Evolutionary conservation across 2,113 vertebrate species (phyloP).

Genomic region (Brachionichthys hirsutus): DNA sequence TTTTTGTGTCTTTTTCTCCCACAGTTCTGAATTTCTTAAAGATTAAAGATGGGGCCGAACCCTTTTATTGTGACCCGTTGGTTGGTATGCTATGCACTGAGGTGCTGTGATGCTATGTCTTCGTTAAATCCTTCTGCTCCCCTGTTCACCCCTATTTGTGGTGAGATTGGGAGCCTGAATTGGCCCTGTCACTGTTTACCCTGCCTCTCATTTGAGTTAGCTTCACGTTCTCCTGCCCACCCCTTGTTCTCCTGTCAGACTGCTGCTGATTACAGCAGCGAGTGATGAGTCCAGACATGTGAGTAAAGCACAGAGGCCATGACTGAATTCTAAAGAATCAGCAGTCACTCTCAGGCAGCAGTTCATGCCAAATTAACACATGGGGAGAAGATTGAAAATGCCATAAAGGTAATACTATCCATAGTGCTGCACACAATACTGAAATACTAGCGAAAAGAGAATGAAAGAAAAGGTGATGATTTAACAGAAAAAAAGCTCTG

Average conservation of each 20-base stretch:
- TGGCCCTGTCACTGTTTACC: slow-evolving; percentile 71
- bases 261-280: slow-evolving; percentile 62
- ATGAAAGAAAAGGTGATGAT: too few relatives aligned
- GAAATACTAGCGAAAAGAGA: too few relatives aligned
- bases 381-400: too few relatives aligned
- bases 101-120: slow-evolving; percentile 57
- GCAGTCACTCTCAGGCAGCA: not conserved
- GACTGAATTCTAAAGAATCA: slow-evolving; percentile 56
- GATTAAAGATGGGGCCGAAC: slow-evolving; percentile 46
- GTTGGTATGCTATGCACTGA: slow-evolving; percentile 16
- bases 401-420: not conserved
- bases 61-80: slow-evolving; percentile 38
- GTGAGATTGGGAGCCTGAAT: slow-evolving; percentile 64
- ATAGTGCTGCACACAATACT: not conserved
- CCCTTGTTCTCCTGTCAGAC: slow-evolving; percentile 63
- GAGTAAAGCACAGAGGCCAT: slow-evolving; percentile 48
- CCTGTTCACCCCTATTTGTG: slow-evolving; percentile 69
- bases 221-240: slow-evolving; percentile 48
- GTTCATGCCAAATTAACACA: slow-evolving; percentile 14
- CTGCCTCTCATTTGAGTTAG: slow-evolving; percentile 63
- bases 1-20: slow-evolving; percentile 17
- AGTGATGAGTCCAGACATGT: slow-evolving; percentile 69
- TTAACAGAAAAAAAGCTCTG: not conserved
- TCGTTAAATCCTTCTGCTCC: slow-evolving; percentile 52
- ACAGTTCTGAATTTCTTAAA: slow-evolving; percentile 24